A percentile compares a stretch with the other conserved stretches of the same genome.
Conservation (phyloP, 2,113 vertebrate genomes). For the Nerophis ophidion region DNA sequence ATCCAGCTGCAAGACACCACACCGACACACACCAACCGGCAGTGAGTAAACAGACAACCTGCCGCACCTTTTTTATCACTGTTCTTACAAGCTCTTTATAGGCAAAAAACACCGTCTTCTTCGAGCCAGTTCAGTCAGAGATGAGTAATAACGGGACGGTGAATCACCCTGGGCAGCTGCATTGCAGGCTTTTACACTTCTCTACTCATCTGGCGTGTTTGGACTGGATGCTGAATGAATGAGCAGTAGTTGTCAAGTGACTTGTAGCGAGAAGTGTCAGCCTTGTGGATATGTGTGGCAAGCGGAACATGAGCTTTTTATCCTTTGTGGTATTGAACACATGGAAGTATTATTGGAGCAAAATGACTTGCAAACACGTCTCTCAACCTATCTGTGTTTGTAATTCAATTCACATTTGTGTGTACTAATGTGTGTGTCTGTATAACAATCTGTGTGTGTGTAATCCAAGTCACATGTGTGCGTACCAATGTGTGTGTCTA, state of each 20-base stretch:
- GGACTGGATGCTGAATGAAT: not conserved
- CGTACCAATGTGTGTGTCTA: too few species aligned
- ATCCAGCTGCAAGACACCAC: conserved; percentile 73
- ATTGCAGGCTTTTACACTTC: not conserved
- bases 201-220: not conserved
- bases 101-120: not conserved
- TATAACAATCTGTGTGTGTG: too few species aligned
- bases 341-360: too few species aligned
- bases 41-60: conserved; percentile 64
- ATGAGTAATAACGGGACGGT: not conserved
- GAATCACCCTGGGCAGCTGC: not conserved
- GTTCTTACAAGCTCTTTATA: not conserved
- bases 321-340: too few species aligned
- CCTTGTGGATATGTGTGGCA: too few species aligned
- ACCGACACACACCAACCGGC: conserved; percentile 64
- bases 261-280: not conserved
- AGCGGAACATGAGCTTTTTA: too few species aligned
- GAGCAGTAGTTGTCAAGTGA: not conserved
- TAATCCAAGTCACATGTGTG: too few species aligned
- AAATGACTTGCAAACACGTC: too few species aligned
- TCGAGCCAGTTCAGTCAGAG: not conserved
- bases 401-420: too few species aligned
- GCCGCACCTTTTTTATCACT: not conserved
- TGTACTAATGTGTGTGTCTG: too few species aligned
- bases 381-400: too few species aligned